Conservation (phyloP, 2,113 vertebrate species). For the Datnioides undecimradiatus region DNA sequence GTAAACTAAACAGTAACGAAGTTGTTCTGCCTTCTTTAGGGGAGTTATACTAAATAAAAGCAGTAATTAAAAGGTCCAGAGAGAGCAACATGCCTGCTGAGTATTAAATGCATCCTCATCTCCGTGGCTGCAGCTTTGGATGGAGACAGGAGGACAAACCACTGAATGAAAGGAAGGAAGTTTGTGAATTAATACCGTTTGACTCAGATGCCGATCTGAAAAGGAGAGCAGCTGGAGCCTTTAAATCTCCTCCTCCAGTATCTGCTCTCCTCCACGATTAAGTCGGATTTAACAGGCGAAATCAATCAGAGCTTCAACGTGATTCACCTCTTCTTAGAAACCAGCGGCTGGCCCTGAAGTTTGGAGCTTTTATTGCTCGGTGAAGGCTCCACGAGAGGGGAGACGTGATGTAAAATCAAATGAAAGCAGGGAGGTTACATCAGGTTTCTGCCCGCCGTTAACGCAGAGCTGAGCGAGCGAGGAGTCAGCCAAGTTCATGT, state of each 20-base stretch:
- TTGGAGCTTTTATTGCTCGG: background rate
- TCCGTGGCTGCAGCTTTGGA: no score
- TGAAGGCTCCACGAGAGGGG: background rate
- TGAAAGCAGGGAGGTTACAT: conserved; percentile 8
- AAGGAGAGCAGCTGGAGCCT: background rate
- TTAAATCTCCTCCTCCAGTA: background rate
- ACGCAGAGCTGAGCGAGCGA: background rate
- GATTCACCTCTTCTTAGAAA: background rate
- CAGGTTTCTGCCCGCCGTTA: conserved; percentile 4
- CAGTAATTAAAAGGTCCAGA: no score
- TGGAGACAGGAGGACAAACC: no score
- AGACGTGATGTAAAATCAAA: background rate
- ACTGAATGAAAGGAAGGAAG: no score
- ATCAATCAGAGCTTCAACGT: conserved; percentile 15
- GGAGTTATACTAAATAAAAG: no score
- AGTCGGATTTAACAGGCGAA: conserved; percentile 31
- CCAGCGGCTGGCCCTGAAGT: conserved; percentile 22
- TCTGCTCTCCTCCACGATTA: conserved; percentile 9
- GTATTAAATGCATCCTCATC: no score
- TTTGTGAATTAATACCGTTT: background rate
- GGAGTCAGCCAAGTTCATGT: conserved; percentile 72
- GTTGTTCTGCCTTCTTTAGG: no score
- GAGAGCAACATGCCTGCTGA: no score
- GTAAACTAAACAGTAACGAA: no score
- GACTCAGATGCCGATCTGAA: background rate